Conservation (phyloP, 1,140 invertebrate species). For the Papilio xuthus region DNA sequence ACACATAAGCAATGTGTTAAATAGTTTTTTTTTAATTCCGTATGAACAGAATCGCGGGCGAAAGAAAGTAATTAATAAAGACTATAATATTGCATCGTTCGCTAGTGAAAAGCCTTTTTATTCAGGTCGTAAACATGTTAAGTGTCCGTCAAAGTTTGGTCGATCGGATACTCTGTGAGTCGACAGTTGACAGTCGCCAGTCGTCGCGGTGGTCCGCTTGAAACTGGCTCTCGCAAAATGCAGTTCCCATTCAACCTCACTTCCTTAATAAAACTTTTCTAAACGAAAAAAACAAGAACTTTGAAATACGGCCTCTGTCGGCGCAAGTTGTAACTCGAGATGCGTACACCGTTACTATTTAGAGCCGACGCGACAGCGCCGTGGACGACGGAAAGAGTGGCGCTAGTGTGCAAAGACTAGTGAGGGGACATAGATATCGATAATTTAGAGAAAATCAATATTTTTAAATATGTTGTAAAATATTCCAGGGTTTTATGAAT, state of each 20-base stretch:
- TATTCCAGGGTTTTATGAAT: neutral
- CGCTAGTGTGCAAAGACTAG: slow-evolving; percentile 10
- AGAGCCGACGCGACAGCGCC: slow-evolving; percentile 6
- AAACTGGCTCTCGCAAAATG: slow-evolving; percentile 30
- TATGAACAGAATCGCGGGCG: too few species aligned
- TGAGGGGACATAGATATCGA: slow-evolving; percentile 1
- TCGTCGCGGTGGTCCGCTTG: neutral
- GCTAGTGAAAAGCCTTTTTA: neutral
- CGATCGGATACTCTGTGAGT: neutral
- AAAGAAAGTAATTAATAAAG: neutral
- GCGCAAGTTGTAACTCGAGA: slow-evolving; percentile 12
- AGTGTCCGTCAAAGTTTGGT: neutral
- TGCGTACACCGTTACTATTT: slow-evolving; percentile 29
- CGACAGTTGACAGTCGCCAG: neutral
- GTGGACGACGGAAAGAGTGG: slow-evolving; percentile 3
- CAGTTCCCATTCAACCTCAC: slow-evolving; percentile 7
- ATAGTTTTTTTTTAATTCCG: too few species aligned
- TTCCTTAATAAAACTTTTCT: slow-evolving; percentile 34
- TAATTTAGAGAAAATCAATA: neutral
- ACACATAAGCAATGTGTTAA: too few species aligned
- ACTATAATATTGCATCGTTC: too few species aligned
- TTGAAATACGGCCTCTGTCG: slow-evolving; percentile 35
- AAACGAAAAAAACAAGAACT: slow-evolving; percentile 27
- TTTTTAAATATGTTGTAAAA: too few species aligned
- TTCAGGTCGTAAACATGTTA: neutral